Conservation (phyloP, 2,797 vertebrate genomes). For the Champsocephalus esox region DNA sequence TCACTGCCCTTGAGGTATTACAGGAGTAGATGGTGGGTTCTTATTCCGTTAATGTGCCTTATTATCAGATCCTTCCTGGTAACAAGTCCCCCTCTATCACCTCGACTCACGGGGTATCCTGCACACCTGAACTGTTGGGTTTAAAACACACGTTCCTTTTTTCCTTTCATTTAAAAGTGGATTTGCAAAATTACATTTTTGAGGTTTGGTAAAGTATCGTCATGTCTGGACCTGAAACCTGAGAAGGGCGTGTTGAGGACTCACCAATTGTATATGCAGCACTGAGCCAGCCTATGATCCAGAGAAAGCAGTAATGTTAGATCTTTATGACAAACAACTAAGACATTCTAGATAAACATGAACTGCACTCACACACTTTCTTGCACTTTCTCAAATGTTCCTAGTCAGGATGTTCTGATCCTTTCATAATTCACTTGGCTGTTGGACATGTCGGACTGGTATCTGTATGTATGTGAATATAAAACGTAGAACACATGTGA, state of each 20-base stretch:
- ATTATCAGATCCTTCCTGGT: background rate
- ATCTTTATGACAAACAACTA: too few relatives aligned
- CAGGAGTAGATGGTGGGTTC: background rate
- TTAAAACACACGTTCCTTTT: background rate
- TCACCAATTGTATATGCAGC: background rate
- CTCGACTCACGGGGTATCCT: background rate
- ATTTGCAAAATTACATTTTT: background rate
- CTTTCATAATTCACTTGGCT: background rate
- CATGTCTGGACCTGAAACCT: slow-evolving; percentile 2
- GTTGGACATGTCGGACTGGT: too few relatives aligned
- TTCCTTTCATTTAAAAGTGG: background rate
- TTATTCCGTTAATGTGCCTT: background rate
- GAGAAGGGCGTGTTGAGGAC: background rate
- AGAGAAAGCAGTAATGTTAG: background rate
- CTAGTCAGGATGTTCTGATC: background rate
- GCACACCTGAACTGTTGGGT: background rate
- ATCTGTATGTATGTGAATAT: too few relatives aligned
- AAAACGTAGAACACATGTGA: too few relatives aligned
- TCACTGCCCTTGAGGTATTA: slow-evolving; percentile 34
- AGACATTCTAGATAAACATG: background rate
- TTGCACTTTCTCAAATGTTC: background rate
- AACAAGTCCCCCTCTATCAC: background rate
- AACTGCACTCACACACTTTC: background rate
- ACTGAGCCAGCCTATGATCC: background rate
- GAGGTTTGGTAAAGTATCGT: background rate